Evolutionary conservation across 1,140 invertebrate species (phyloP), one percentile per base, ranked within the genome.

Genomic region (Brachionus plicatilis): DNA sequence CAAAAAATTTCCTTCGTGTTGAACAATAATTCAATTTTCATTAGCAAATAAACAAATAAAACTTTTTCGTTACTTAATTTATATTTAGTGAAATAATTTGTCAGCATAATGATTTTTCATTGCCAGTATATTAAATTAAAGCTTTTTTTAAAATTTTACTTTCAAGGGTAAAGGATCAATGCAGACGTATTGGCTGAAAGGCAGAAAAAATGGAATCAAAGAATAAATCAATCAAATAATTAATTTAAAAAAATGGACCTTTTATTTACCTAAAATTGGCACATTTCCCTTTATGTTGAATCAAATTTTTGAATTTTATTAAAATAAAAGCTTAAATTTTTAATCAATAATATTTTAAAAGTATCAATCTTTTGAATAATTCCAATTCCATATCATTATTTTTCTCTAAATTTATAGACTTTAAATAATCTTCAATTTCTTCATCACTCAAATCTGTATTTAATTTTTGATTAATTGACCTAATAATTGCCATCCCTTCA

Each of bases 161-260:
- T 65, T 65, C 17, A 65, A 82, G 79, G 53, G 53, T 65, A 82
- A 82, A 68, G 65, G 65, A 66, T 60, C 79, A 45, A 68, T 82
- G 79, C 53, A 76, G 29, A 76, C 72, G 27, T 76, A 76, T 50
- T 76, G 72, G 72, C n/a, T 76, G 11, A 76, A 50, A 14, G 72
- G 72, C 8, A 17, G 20, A 76, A 76, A 76, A 50, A 76, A 76
- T 72, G 68, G 37, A 72, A 72, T 43, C 33, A 41, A 72, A 72
- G 17, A 41, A 43, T 72, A 43, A 72, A 72, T 24, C 17, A 11
- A 27, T 8, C 24, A 17, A 66, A 66, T n/a, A 53, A n/a, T 53
- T 14, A 37, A 37, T 1, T 29, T 29, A 29, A 37, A 37, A 37
- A 37, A 37, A 37, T 37, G 1, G 2, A 5, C 33, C 5, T 7